These are phyloP conservation scores for Steinernema carpocapsae DNA, from an alignment of 2,888 invertebrate genomes.

Conservation along the genomic window DNA sequence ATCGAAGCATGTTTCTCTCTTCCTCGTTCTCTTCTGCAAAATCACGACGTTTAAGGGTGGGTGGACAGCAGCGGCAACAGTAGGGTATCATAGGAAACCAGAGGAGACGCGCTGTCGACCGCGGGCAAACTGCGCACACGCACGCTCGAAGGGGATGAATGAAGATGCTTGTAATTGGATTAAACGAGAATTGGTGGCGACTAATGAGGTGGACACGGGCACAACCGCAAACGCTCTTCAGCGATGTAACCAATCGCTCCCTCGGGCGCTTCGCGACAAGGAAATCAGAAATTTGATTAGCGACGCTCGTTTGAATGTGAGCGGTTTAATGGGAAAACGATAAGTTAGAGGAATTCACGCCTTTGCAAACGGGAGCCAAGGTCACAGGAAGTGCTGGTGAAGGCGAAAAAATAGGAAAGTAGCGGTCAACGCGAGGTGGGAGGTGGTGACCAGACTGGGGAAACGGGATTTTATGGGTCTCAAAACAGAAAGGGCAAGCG, in stretches of 20 bases:
- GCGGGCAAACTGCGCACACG: neutral
- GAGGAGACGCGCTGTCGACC: neutral
- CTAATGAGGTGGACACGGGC: neutral
- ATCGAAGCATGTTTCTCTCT: conserved; percentile 10
- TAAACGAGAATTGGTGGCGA: neutral
- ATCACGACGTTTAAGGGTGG: neutral
- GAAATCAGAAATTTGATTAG: neutral
- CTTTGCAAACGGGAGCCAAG: neutral
- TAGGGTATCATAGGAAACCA: too few species aligned
- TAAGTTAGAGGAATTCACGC: neutral
- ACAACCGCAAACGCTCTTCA: too few species aligned
- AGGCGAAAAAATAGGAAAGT: too few species aligned
- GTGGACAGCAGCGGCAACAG: neutral
- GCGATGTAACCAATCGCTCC: neutral
- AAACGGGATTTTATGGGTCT: too few species aligned
- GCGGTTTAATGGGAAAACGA: too few species aligned
- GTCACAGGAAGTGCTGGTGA: too few species aligned
- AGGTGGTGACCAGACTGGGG: too few species aligned
- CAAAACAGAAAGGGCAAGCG: too few species aligned
- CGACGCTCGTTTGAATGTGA: neutral
- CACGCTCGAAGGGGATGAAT: neutral
- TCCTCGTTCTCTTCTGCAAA: too few species aligned
- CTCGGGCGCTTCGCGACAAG: neutral
- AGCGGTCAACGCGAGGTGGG: too few species aligned
- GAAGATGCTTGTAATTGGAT: conserved; percentile 3